Percentiles rank a stretch among this genome's conserved stretches.
These are phyloP conservation scores for Caenorhabditis briggsae DNA, from an alignment of 1,140 invertebrate genomes.

Conservation along the genomic window DNA sequence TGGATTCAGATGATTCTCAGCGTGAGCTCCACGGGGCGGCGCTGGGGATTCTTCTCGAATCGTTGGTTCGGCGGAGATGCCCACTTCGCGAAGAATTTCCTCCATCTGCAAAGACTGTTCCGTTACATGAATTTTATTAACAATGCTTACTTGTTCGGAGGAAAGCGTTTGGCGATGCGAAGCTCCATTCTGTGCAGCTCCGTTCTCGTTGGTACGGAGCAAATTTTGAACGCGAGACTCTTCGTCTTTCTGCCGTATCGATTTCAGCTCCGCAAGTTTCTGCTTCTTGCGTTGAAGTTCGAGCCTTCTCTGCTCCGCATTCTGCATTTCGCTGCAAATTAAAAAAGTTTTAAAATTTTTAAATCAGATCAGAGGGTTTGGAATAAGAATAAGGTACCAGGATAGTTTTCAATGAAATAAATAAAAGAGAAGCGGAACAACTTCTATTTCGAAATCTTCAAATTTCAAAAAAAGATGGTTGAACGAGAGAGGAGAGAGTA, in stretches of 20 bases:
- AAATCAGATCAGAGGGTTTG: background rate
- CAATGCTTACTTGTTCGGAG: background rate
- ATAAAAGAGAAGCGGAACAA: background rate
- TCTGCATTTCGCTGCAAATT: constrained; percentile 26
- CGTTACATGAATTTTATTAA: background rate
- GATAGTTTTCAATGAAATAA: background rate
- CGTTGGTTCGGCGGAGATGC: background rate
- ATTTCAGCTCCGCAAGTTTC: constrained; percentile 7
- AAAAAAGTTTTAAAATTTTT: too few species aligned
- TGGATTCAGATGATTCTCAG: constrained; percentile 36
- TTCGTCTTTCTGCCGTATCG: background rate
- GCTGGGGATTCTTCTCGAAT: constrained; percentile 34
- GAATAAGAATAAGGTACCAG: background rate
- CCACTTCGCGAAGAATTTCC: constrained; percentile 36
- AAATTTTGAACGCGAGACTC: constrained; percentile 32
- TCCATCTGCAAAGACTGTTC: background rate
- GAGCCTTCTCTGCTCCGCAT: constrained; percentile 18
- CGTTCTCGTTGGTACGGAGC: constrained; percentile 2
- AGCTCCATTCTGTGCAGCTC: constrained; percentile 32
- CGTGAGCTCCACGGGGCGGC: constrained; percentile 6
- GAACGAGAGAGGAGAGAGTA: background rate
- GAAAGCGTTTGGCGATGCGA: constrained; percentile 2
- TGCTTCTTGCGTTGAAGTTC: constrained; percentile 45
- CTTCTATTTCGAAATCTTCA: background rate
- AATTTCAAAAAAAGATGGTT: constrained; percentile 9